Conservation (phyloP, 1,140 invertebrate genomes). For the Psix sp. region DNA sequence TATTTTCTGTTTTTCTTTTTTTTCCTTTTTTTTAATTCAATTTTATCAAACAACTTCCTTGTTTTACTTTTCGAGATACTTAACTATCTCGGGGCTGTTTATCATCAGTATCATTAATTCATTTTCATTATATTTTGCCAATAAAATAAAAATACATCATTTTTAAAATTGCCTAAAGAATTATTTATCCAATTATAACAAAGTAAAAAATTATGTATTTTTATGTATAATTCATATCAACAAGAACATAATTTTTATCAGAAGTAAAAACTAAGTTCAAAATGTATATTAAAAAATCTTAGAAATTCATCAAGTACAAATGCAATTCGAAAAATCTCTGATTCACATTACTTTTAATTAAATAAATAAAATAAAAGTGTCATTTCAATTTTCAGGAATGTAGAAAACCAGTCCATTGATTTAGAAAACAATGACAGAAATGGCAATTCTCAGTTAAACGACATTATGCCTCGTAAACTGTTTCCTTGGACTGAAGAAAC, state of each 20-base stretch:
- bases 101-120: constrained; percentile 71
- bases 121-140: constrained; percentile 40
- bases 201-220: too few relatives aligned
- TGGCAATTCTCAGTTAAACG: constrained; percentile 66
- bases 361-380: constrained; percentile 5
- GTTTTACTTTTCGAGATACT: not conserved
- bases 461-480: constrained; percentile 78
- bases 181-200: not conserved
- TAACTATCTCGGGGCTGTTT: constrained; percentile 63
- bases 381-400: constrained; percentile 62
- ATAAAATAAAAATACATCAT: constrained; percentile 26
- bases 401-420: constrained; percentile 66
- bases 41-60: too few relatives aligned
- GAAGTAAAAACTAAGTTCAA: too few relatives aligned
- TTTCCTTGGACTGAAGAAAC: constrained; percentile 80
- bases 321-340: too few relatives aligned
- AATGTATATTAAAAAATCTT: too few relatives aligned
- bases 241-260: too few relatives aligned
- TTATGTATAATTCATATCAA: too few relatives aligned
- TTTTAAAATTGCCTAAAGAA: not conserved
- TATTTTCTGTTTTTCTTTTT: too few relatives aligned
- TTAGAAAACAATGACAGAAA: constrained; percentile 72
- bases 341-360: too few relatives aligned
- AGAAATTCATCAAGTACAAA: too few relatives aligned
- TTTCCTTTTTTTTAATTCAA: not conserved